phyloP scores from a whole-genome alignment of 92 coral and sea anemone species.

The Isaurus tuberculatus region DNA sequence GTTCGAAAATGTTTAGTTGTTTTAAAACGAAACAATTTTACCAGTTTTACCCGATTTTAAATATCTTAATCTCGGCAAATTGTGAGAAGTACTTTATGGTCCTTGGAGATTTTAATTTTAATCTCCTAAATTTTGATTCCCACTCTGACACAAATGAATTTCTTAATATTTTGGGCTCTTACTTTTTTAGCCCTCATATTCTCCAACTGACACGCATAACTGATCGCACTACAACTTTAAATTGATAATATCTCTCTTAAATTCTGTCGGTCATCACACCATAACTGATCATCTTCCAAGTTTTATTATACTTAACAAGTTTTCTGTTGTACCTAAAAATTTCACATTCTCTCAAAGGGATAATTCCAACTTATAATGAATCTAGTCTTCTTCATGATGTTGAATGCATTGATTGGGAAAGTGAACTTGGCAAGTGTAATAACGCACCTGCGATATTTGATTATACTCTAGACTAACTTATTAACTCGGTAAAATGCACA shows the following conservation, averaged over 20 bases:
- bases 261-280: neutral
- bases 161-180: too few species aligned
- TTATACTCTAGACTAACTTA: neutral
- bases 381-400: conserved; percentile 25
- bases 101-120: too few species aligned
- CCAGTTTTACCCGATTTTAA: too few species aligned
- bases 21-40: too few species aligned
- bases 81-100: too few species aligned
- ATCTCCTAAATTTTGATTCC: too few species aligned
- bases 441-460: conserved; percentile 14
- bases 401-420: conserved; percentile 21
- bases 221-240: neutral
- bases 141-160: too few species aligned
- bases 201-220: too few species aligned
- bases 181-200: too few species aligned
- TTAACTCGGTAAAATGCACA: conserved; percentile 5
- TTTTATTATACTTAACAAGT: neutral
- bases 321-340: neutral
- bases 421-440: conserved; percentile 12
- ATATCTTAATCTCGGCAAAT: too few species aligned
- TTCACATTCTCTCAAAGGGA: neutral
- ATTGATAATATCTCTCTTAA: neutral
- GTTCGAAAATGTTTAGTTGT: too few species aligned
- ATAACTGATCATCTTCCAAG: neutral
- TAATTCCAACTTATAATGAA: neutral